Conservation (phyloP, 1,140 invertebrate genomes). For the Tetramorium alpestre region DNA sequence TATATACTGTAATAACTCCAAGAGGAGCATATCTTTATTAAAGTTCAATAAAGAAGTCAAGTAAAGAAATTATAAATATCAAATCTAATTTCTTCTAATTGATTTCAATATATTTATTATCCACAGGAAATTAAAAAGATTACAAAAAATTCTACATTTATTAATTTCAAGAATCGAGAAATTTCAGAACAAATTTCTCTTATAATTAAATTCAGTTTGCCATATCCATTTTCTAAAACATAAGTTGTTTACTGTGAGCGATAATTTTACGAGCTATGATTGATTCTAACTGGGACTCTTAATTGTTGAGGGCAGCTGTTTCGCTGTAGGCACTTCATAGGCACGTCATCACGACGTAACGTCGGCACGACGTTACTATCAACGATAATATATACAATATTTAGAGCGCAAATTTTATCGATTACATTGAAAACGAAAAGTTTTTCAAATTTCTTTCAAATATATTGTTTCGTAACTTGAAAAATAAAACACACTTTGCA, state of each 20-base stretch:
- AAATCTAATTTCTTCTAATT: background rate
- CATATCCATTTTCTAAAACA: background rate
- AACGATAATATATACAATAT: background rate
- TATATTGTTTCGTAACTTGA: background rate
- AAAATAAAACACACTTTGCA: background rate
- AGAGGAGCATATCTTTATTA: background rate
- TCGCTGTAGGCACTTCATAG: background rate
- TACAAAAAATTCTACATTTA: background rate
- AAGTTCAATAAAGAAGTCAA: background rate
- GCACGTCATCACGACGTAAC: background rate
- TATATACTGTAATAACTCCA: background rate
- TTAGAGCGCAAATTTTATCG: background rate
- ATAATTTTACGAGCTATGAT: slow-evolving; percentile 69
- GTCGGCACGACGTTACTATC: background rate
- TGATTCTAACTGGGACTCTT: slow-evolving; percentile 73
- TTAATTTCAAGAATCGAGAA: background rate
- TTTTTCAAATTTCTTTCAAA: background rate
- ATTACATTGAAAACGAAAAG: background rate
- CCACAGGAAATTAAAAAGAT: background rate
- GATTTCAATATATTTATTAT: background rate
- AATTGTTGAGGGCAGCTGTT: slow-evolving; percentile 35
- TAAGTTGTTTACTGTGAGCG: background rate
- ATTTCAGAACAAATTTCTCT: background rate
- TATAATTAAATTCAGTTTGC: background rate
- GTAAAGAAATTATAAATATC: too few relatives aligned